These are phyloP conservation scores for Leptinotarsa haldemani DNA, from an alignment of 2,888 invertebrate genomes.

Conservation along the genomic window DNA sequence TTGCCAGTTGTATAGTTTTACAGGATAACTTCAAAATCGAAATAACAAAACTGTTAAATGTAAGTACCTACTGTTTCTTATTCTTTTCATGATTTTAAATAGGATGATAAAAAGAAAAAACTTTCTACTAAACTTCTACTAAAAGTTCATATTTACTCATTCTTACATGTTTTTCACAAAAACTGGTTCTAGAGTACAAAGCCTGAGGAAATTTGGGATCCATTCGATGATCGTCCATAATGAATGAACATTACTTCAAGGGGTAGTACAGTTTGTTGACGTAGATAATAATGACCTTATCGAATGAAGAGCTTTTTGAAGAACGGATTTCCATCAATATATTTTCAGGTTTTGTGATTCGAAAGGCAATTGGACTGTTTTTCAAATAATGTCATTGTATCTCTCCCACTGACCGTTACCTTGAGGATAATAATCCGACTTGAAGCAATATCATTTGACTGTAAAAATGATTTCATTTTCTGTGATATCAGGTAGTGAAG, in stretches of 20 bases:
- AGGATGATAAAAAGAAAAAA: too few species aligned
- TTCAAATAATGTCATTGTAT: conserved; percentile 22
- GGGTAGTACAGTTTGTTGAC: conserved; percentile 6
- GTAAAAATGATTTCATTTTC: too few species aligned
- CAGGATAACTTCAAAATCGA: too few species aligned
- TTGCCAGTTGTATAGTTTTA: too few species aligned
- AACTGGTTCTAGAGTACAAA: background rate
- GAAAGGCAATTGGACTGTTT: background rate
- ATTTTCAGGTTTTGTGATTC: conserved; percentile 5
- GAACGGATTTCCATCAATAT: conserved; percentile 3
- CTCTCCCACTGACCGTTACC: conserved; percentile 6
- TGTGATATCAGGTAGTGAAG: too few species aligned
- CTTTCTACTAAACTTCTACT: too few species aligned
- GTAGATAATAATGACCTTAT: conserved; percentile 5
- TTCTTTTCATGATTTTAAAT: too few species aligned
- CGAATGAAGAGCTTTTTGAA: conserved; percentile 16
- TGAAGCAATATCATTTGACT: background rate
- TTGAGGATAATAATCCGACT: background rate
- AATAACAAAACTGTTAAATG: too few species aligned
- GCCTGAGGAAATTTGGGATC: background rate
- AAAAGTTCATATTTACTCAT: background rate
- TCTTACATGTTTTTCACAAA: background rate
- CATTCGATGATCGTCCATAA: background rate
- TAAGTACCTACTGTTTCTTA: too few species aligned
- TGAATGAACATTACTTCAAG: conserved; percentile 8